These are phyloP conservation scores for Charaxes varanes DNA, from an alignment of 1,140 invertebrate genomes.

Conservation along the genomic window DNA sequence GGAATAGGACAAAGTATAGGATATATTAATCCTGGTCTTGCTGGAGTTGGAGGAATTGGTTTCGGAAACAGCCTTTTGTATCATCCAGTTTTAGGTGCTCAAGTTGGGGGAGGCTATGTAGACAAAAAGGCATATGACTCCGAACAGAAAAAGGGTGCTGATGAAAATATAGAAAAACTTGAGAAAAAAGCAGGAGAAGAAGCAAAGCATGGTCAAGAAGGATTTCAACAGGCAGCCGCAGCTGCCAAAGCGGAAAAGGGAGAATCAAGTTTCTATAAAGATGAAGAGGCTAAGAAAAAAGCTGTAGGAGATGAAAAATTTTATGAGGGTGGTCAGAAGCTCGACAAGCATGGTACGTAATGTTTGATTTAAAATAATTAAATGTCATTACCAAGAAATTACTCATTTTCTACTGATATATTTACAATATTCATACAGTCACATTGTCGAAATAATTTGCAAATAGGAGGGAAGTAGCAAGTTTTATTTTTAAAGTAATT, in stretches of 20 bases:
- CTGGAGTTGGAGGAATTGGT: slow-evolving; percentile 49
- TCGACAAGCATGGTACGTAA: slow-evolving; percentile 73
- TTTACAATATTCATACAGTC: too few species aligned
- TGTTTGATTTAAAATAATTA: neutral
- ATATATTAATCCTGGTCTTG: slow-evolving; percentile 42
- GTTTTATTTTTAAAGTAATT: too few species aligned
- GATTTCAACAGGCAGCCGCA: slow-evolving; percentile 67
- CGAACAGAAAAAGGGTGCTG: slow-evolving; percentile 73
- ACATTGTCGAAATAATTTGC: too few species aligned
- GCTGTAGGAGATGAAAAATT: slow-evolving; percentile 74
- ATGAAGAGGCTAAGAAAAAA: slow-evolving; percentile 75
- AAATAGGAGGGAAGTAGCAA: too few species aligned
- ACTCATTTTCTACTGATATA: too few species aligned
- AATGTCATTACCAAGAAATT: too few species aligned
- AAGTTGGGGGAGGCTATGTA: slow-evolving; percentile 67
- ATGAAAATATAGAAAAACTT: slow-evolving; percentile 71
- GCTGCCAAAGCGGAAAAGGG: slow-evolving; percentile 71
- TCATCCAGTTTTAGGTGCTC: slow-evolving; percentile 43
- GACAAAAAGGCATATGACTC: slow-evolving; percentile 74
- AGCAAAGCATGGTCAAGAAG: slow-evolving; percentile 71
- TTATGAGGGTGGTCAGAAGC: slow-evolving; percentile 73
- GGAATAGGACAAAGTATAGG: slow-evolving; percentile 45
- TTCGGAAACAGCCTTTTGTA: slow-evolving; percentile 51
- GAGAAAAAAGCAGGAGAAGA: slow-evolving; percentile 72
- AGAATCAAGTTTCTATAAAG: slow-evolving; percentile 74